phyloP scores from a whole-genome alignment of 2,797 vertebrate genomes.

The Vultur gryphus region DNA sequence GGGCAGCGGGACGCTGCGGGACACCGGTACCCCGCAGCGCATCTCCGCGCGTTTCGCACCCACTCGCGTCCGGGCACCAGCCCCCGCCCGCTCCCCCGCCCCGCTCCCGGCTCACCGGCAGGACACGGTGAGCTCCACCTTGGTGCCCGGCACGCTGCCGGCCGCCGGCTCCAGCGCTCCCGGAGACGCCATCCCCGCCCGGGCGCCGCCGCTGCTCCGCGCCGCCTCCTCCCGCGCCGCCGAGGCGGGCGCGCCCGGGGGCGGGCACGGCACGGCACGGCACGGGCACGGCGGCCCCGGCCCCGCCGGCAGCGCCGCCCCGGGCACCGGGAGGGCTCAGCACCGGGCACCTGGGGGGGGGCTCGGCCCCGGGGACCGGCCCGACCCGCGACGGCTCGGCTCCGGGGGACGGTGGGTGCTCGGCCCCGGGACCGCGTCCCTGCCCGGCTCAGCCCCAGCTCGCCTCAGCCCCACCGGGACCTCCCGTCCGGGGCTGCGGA shows the following conservation, averaged over 20 bases:
- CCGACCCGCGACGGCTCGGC: too few species aligned
- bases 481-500: neutral
- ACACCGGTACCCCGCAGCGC: neutral
- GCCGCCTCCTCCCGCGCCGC: constrained; percentile 37
- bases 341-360: too few species aligned
- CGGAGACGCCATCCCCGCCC: constrained; percentile 84
- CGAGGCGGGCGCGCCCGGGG: constrained; percentile 22
- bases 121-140: constrained; percentile 92
- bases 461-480: neutral
- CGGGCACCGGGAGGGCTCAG: neutral
- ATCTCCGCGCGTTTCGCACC: neutral
- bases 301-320: neutral
- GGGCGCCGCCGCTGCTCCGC: constrained; percentile 42
- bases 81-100: neutral
- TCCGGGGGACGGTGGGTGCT: neutral
- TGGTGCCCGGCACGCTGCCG: constrained; percentile 89
- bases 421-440: neutral
- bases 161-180: constrained; percentile 85
- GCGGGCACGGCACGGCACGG: neutral
- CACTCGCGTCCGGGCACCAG: neutral
- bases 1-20: neutral
- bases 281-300: neutral
- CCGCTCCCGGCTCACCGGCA: constrained; percentile 82
- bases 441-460: neutral
- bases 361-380: neutral